Evolutionary conservation across 2,888 invertebrate species (phyloP), one percentile per base, ranked within the genome.

Genomic region (Nesidiocoris tenuis): DNA sequence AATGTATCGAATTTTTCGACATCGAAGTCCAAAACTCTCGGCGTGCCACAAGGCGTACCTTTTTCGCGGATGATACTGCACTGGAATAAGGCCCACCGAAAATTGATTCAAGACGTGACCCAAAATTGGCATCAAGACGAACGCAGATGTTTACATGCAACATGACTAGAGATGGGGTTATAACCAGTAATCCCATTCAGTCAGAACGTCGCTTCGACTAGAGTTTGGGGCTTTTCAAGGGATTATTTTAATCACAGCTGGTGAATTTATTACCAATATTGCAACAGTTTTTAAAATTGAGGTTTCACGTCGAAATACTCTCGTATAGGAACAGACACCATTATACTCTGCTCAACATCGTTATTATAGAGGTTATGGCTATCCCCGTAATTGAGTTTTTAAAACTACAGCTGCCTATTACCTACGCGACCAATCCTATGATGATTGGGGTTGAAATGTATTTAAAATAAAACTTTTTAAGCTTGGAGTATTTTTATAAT

Each of bases 91-190:
- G 59, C n/a, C 19, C 59, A 19, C 5, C 59, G 18, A 59, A 16
- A 59, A 59, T n/a, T n/a, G n/a, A n/a, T n/a, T n/a, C n/a, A n/a
- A n/a, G n/a, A n/a, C n/a, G n/a, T n/a, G n/a, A n/a, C n/a, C n/a
- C n/a, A n/a, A n/a, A 5, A 18, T n/a, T 9, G 2, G 59, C 5
- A 59, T 19, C n/a, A 3, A 18, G 18, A 16, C n/a, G 59, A 19
- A 59, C 59, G 21, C 55, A 61, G 63, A 72, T 61, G 72, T 72
- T 72, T 54, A 72, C 61, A 25, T 18, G 72, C 63, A 72, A 72
- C 72, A 18, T 72, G 72, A 72, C 72, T 72, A 61, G 63, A 72
- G 72, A 72, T 61, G 72, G 63, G 72, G 72, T 72, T 72, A 72
- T 24, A 61, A 23, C 72, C 72, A 72, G 72, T 72, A 72, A 72